Conservation (phyloP, 2,888 invertebrate genomes). For the Cryptus viduatorius region DNA sequence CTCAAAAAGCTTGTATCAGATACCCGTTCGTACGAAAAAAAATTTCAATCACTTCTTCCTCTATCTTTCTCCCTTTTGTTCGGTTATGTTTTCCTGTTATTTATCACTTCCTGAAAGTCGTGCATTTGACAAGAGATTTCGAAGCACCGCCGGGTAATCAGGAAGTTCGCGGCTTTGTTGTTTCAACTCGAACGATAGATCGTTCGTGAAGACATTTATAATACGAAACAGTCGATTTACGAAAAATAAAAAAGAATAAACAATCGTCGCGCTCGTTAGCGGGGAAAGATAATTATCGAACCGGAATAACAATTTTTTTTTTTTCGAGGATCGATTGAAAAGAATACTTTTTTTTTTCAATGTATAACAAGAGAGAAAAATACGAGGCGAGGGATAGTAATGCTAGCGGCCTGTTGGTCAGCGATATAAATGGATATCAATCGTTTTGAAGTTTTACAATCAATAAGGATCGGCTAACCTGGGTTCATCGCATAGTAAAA, state of each 20-base stretch:
- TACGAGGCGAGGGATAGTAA: slow-evolving; percentile 33
- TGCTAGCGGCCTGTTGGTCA: slow-evolving; percentile 28
- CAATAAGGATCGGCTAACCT: slow-evolving; percentile 89
- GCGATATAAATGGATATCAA: slow-evolving; percentile 44
- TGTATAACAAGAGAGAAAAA: slow-evolving; percentile 22
- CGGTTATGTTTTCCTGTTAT: slow-evolving; percentile 25
- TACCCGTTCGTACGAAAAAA: slow-evolving; percentile 75
- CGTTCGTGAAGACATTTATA: slow-evolving; percentile 4
- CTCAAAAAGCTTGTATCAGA: slow-evolving; percentile 75
- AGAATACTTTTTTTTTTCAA: not conserved
- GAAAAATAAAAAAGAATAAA: not conserved
- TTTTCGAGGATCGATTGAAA: slow-evolving; percentile 9
- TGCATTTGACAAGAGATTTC: slow-evolving; percentile 34
- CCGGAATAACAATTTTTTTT: slow-evolving; percentile 5
- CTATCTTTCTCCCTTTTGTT: not conserved
- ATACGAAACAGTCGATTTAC: not conserved
- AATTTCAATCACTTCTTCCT: slow-evolving; percentile 14
- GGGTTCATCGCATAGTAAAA: slow-evolving; percentile 99
- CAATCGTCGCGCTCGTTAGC: slow-evolving; percentile 4
- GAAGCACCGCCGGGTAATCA: not conserved
- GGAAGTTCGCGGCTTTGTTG: not conserved
- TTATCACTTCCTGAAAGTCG: slow-evolving; percentile 48
- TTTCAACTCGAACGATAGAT: not conserved
- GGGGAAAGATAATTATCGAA: not conserved
- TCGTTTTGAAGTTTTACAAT: slow-evolving; percentile 56